These are phyloP conservation scores for Drosophila buzzatii DNA, from an alignment of 2,888 invertebrate species.

Conservation along the genomic window DNA sequence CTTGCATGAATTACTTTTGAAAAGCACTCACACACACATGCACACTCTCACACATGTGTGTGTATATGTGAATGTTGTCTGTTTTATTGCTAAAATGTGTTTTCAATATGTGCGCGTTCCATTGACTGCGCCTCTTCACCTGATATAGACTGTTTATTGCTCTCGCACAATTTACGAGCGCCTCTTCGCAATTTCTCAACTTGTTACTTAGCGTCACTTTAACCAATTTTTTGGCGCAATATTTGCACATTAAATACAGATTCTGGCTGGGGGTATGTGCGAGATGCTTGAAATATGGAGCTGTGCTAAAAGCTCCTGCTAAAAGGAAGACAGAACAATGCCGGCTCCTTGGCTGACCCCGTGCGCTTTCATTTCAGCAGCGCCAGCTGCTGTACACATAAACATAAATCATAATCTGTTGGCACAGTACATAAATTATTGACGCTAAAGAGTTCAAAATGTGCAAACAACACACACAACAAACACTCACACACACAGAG, in stretches of 20 bases:
- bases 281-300: constrained; percentile 48
- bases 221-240: constrained; percentile 61
- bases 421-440: constrained; percentile 80
- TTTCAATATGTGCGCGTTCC: constrained; percentile 24
- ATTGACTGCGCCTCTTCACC: constrained; percentile 3
- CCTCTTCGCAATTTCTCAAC: constrained; percentile 70
- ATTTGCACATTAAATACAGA: constrained; percentile 35
- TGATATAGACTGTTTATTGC: constrained; percentile 59
- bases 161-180: constrained; percentile 72
- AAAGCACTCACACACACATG: constrained; percentile 52
- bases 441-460: constrained; percentile 77
- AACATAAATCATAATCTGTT: constrained; percentile 77
- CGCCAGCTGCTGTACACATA: constrained; percentile 55
- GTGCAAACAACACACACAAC: constrained; percentile 51
- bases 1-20: constrained; percentile 77
- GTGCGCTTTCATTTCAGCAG: constrained; percentile 39
- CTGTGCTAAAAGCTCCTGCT: constrained; percentile 27
- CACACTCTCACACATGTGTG: not conserved
- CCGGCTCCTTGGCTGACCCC: constrained; percentile 22
- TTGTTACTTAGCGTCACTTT: constrained; percentile 74
- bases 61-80: constrained; percentile 16
- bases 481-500: constrained; percentile 25
- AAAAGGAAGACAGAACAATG: constrained; percentile 44
- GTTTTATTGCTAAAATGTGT: constrained; percentile 28
- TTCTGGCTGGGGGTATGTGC: not conserved